These are phyloP conservation scores for Aphelinus certus DNA, from an alignment of 1,140 invertebrate species.

Conservation along the genomic window DNA sequence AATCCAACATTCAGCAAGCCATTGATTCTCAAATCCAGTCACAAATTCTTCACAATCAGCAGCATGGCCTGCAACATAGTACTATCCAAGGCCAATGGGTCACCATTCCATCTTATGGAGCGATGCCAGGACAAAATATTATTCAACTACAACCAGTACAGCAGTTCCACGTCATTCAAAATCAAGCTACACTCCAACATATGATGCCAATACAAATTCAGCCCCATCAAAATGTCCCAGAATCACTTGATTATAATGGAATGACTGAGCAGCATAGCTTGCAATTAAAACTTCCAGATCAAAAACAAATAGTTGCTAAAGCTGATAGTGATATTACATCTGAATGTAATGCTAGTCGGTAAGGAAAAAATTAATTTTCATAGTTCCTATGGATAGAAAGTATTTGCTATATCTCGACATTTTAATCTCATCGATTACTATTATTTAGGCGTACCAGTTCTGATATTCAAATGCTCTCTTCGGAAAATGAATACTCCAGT, in stretches of 20 bases:
- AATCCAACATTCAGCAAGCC: conserved; percentile 44
- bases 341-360: conserved; percentile 55
- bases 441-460: conserved; percentile 54
- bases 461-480: conserved; percentile 58
- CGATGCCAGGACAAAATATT: conserved; percentile 45
- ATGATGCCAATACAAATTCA: conserved; percentile 45
- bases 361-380: conserved; percentile 6
- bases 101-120: conserved; percentile 43
- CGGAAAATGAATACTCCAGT: conserved; percentile 61
- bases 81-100: conserved; percentile 52
- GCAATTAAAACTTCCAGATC: conserved; percentile 55
- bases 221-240: conserved; percentile 47
- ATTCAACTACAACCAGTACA: conserved; percentile 50
- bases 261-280: conserved; percentile 51
- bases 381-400: too few relatives aligned
- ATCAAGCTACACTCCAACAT: conserved; percentile 48
- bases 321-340: conserved; percentile 52
- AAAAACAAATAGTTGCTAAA: conserved; percentile 44
- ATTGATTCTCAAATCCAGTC: conserved; percentile 44
- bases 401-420: too few relatives aligned
- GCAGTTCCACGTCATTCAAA: conserved; percentile 49
- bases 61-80: conserved; percentile 41
- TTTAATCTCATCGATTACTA: not conserved
- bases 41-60: conserved; percentile 47
- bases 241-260: conserved; percentile 33